Evolutionary conservation across 2,113 vertebrate genomes (phyloP).

Genomic region (Origma solitaria): DNA sequence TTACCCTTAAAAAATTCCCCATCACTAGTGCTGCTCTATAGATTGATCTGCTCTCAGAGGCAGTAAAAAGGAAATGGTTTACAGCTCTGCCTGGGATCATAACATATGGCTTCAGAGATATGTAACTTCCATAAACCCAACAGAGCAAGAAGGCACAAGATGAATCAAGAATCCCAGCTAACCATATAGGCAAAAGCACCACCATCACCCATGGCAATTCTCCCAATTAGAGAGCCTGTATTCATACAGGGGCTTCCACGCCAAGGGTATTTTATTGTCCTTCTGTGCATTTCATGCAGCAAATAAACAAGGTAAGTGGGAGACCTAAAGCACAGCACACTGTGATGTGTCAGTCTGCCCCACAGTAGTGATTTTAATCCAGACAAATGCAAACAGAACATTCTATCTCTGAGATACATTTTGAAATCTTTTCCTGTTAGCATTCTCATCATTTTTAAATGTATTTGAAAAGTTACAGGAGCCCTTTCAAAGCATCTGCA

Average conservation of each 20-base stretch:
- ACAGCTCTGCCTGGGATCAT: slow-evolving; percentile 37
- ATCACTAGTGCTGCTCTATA: background rate
- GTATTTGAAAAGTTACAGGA: background rate
- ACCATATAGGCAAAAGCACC: background rate
- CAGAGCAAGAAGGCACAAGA: slow-evolving; percentile 16
- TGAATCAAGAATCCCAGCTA: background rate
- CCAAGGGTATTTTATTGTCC: background rate
- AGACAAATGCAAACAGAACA: background rate
- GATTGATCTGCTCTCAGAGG: slow-evolving; percentile 20
- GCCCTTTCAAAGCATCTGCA: background rate
- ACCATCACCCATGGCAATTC: background rate
- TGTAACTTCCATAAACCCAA: slow-evolving; percentile 20
- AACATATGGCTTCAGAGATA: slow-evolving; percentile 15
- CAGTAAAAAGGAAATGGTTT: slow-evolving; percentile 40
- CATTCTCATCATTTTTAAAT: background rate
- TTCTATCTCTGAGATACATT: background rate
- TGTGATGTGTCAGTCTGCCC: background rate
- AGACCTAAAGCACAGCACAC: background rate
- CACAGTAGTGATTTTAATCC: background rate
- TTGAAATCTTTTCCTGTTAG: background rate
- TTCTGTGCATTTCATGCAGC: background rate
- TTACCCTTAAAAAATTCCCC: slow-evolving; percentile 19
- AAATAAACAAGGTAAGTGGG: background rate
- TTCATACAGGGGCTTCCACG: background rate
- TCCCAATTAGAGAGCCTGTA: background rate